These are phyloP conservation scores for Macrosiphum euphorbiae DNA, from an alignment of 2,888 invertebrate species.

Conservation along the genomic window DNA sequence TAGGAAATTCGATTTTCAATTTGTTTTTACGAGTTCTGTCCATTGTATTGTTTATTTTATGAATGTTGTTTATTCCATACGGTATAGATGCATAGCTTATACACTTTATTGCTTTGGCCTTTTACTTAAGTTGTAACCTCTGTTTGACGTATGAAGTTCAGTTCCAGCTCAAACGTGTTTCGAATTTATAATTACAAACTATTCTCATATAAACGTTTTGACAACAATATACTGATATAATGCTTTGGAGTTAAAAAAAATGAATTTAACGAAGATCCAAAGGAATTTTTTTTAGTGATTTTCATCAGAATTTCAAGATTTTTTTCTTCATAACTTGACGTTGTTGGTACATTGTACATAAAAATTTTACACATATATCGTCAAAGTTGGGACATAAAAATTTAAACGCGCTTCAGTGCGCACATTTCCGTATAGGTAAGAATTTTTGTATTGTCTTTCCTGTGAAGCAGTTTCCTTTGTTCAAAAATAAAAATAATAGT, in stretches of 20 bases:
- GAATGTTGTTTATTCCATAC: not conserved
- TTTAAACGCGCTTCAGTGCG: not conserved
- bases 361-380: too few relatives aligned
- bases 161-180: not conserved
- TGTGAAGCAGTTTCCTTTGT: not conserved
- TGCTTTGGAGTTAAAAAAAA: not conserved
- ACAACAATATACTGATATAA: not conserved
- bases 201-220: not conserved
- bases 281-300: not conserved
- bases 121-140: not conserved
- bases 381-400: not conserved
- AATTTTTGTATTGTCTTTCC: not conserved
- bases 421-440: not conserved
- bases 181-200: not conserved
- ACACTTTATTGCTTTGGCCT: not conserved
- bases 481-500: not conserved
- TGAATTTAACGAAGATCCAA: not conserved
- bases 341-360: not conserved
- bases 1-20: not conserved
- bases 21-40: not conserved
- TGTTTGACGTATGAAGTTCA: not conserved
- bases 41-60: not conserved
- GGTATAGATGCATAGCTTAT: not conserved
- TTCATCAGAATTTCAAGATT: not conserved
- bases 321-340: not conserved